Evolutionary conservation across 2,888 invertebrate species (phyloP), one percentile per base, ranked within the genome.

Genomic region (Dynastes grantii): DNA sequence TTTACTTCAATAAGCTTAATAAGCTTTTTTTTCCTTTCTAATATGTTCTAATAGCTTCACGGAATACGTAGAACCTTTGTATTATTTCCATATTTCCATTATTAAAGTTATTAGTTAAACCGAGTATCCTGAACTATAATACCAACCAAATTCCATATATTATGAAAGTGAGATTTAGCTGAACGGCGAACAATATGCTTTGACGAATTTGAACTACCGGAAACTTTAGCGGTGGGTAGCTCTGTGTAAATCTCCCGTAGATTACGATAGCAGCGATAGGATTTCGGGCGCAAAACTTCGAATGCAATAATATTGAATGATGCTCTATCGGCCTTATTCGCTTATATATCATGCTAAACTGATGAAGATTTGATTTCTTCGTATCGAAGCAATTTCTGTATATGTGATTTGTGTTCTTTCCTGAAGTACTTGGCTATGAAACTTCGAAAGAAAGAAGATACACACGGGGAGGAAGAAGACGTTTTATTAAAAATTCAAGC

Each of bases 291-390:
- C 16, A 45, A 22, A 61, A 29, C 37, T 73, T 29, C 58, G 58
- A n/a, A 75, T 45, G 61, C 40, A 75, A 61, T 61, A 75, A 75
- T 75, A 75, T 61, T 61, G 73, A 37, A 71, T 68, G 49, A 68
- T 68, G 27, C 29, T 27, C 51, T 29, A 68, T 68, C 51, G 29
- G 51, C 5, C 49, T 51, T 68, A 68, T 49, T 51, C 29, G 9
- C 13, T 58, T 27, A 68, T 65, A 65, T 51, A 68, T 53, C 68
- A 49, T 29, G 22, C 9, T 13, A 27, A 67, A 45, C 16, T 22
- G 49, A 29, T 49, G 27, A 29, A 29, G 51, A 68, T 68, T 68
- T 68, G 49, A 51, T 68, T 68, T 51, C 63, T 29, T 5, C 5
- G 51, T 51, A 27, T 8, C 27, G 27, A 68, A 49, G 6, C 27